phyloP scores from a whole-genome alignment of 2,113 vertebrate species.

The Corapipo altera region DNA sequence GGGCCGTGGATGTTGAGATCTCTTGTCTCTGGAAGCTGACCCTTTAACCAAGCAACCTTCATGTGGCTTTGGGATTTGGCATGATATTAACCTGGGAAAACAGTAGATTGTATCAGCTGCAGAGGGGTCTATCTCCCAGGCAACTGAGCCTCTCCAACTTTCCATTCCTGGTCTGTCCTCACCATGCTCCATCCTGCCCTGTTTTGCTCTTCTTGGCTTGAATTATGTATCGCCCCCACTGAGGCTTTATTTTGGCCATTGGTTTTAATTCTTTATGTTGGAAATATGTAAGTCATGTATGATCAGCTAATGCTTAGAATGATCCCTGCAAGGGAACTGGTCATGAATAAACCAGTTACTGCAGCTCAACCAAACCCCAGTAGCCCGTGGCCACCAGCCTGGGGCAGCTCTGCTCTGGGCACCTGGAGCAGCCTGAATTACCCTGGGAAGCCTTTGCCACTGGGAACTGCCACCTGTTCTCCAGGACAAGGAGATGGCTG shows the following conservation, averaged over 20 bases:
- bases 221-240: not conserved
- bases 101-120: not conserved
- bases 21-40: not conserved
- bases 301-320: not conserved
- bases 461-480: not conserved
- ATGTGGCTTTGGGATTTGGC: not conserved
- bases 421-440: not conserved
- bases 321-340: not conserved
- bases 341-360: rapidly evolving
- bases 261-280: not conserved
- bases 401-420: not conserved
- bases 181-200: not conserved
- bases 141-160: not conserved
- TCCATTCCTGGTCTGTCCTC: not conserved
- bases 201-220: not conserved
- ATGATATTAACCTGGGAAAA: not conserved
- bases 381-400: not conserved
- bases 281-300: rapidly evolving
- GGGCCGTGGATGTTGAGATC: not conserved
- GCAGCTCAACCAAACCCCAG: not conserved
- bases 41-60: not conserved
- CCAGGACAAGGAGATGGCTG: not conserved
- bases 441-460: rapidly evolving
- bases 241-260: not conserved
- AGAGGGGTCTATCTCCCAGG: not conserved